A percentile compares a stretch with the other conserved stretches of the same genome.
Conservation (phyloP, 2,113 vertebrate species). For the Rallus limicola region DNA sequence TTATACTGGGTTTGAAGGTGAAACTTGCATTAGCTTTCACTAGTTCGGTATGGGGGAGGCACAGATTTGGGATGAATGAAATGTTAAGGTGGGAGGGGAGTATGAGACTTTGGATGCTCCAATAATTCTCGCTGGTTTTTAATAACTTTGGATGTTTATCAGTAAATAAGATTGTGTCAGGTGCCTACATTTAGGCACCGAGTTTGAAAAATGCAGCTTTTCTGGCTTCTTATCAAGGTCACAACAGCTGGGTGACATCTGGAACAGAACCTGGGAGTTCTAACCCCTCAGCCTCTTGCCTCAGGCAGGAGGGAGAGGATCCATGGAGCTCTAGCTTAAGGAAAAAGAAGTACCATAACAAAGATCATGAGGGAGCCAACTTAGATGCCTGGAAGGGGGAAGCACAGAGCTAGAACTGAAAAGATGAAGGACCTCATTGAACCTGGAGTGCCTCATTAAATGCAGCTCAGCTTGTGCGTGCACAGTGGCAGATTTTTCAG, state of each 20-base stretch:
- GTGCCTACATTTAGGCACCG: background rate
- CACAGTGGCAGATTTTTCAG: background rate
- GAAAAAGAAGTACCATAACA: background rate
- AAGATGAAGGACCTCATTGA: conserved; percentile 23
- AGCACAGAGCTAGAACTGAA: background rate
- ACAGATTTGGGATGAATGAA: background rate
- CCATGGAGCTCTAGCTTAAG: background rate
- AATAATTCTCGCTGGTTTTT: background rate
- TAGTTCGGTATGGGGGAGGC: background rate
- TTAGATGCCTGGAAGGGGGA: conserved; percentile 7
- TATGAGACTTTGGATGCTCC: background rate
- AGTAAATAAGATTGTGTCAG: background rate
- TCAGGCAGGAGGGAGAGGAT: background rate
- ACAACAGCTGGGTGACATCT: background rate
- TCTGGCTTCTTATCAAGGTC: background rate
- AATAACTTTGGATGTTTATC: background rate
- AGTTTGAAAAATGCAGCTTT: background rate
- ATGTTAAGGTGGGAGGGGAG: background rate
- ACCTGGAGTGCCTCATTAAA: conserved; percentile 26
- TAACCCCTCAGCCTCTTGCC: background rate
- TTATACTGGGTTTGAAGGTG: background rate
- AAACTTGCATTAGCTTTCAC: background rate
- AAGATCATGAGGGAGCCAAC: background rate
- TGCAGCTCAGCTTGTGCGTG: background rate
- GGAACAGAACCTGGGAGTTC: background rate